These are phyloP conservation scores for Asbolus verrucosus DNA, from an alignment of 1,140 invertebrate genomes.

Conservation along the genomic window DNA sequence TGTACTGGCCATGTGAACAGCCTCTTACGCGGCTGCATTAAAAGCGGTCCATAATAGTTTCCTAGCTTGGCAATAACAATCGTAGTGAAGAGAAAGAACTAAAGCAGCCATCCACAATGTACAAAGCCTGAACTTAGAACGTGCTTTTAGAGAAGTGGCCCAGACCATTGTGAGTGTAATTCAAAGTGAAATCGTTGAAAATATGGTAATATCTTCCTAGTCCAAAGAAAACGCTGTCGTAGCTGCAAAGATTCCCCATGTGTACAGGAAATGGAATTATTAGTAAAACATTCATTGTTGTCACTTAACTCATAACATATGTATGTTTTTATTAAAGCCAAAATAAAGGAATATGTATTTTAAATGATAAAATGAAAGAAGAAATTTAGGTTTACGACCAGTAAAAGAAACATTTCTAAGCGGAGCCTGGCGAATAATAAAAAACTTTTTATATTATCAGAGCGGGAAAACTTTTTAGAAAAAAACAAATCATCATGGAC, in stretches of 20 bases:
- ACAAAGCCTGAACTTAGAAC: constrained; percentile 29
- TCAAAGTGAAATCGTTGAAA: neutral
- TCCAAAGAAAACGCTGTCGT: constrained; percentile 13
- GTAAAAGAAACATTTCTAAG: constrained; percentile 3
- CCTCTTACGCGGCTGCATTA: constrained; percentile 25
- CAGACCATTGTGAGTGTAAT: neutral
- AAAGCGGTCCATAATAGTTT: constrained; percentile 15
- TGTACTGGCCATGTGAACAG: constrained; percentile 1
- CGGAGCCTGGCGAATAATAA: neutral
- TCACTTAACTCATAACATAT: neutral
- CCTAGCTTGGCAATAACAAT: constrained; percentile 23
- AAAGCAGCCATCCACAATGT: constrained; percentile 17
- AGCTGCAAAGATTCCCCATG: neutral
- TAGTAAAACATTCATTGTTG: constrained; percentile 3
- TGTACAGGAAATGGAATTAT: neutral
- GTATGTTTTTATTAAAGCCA: constrained; percentile 3
- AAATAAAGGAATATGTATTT: constrained; percentile 9
- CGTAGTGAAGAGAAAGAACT: constrained; percentile 17
- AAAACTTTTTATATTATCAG: neutral
- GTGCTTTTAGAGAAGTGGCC: constrained; percentile 29
- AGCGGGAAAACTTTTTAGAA: neutral
- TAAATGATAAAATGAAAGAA: constrained; percentile 4
- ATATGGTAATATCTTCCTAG: constrained; percentile 6
- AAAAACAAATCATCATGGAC: neutral
- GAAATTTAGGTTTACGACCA: constrained; percentile 7